Conservation (phyloP, 1,140 invertebrate genomes). For the Pseudomyrmex flavicornis region DNA sequence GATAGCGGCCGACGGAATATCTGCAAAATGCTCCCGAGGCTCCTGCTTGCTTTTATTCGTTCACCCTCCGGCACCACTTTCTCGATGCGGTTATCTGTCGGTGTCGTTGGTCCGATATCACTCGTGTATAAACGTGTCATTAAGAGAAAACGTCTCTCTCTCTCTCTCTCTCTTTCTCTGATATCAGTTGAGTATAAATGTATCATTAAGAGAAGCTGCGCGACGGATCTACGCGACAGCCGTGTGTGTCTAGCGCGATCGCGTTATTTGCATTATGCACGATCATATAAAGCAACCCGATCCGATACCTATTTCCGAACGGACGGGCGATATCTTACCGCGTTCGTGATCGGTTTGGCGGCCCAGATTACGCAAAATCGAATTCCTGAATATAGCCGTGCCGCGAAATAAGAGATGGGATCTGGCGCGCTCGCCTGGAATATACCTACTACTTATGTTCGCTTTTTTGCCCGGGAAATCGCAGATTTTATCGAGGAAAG, state of each 20-base stretch:
- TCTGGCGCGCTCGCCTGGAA: neutral
- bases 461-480: conserved; percentile 23
- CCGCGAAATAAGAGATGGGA: conserved; percentile 47
- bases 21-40: conserved; percentile 62
- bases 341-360: conserved; percentile 46
- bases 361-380: conserved; percentile 50
- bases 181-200: conserved; percentile 64
- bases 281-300: conserved; percentile 35
- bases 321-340: conserved; percentile 52
- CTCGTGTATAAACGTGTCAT: conserved; percentile 61
- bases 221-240: neutral
- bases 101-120: conserved; percentile 57
- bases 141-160: conserved; percentile 22
- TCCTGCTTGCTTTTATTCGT: conserved; percentile 69
- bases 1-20: conserved; percentile 68
- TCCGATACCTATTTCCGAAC: conserved; percentile 53
- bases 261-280: conserved; percentile 23
- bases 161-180: conserved; percentile 18
- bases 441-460: conserved; percentile 7
- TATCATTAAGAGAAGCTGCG: conserved; percentile 61
- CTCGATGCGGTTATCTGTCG: conserved; percentile 57
- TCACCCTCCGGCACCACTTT: neutral
- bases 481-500: conserved; percentile 35
- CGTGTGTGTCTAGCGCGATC: neutral
- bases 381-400: conserved; percentile 43